Evolutionary conservation across 1,140 invertebrate genomes (phyloP).

Genomic region (Apis dorsata): DNA sequence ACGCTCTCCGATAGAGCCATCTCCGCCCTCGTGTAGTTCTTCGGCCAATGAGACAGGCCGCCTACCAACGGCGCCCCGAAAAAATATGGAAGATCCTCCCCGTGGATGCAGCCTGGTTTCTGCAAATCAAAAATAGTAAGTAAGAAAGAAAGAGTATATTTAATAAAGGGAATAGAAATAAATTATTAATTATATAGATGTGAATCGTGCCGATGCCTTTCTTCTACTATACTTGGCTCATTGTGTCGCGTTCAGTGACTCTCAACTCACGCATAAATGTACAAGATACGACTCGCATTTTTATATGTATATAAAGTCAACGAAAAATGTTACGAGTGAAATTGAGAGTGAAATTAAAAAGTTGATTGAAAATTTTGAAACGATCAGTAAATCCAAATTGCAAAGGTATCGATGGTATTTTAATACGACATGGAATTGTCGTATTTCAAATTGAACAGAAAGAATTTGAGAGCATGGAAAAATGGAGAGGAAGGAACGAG

Average conservation of each 20-base stretch:
- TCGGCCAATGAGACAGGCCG: constrained; percentile 89
- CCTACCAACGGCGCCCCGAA: constrained; percentile 91
- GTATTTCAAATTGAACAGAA: constrained; percentile 42
- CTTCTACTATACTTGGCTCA: too few relatives aligned
- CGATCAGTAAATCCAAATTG: not conserved
- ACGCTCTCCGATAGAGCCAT: constrained; percentile 93
- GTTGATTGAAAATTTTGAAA: too few relatives aligned
- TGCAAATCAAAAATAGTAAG: constrained; percentile 73
- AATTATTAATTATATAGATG: too few relatives aligned
- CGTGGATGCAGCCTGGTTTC: constrained; percentile 93
- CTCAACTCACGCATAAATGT: not conserved
- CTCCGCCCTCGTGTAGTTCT: constrained; percentile 95
- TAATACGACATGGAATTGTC: constrained; percentile 38
- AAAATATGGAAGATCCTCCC: constrained; percentile 95
- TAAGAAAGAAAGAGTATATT: too few relatives aligned
- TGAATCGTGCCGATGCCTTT: too few relatives aligned
- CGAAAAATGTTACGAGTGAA: too few relatives aligned
- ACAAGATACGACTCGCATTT: not conserved
- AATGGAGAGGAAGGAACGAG: constrained; percentile 21
- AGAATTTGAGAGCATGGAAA: constrained; percentile 27
- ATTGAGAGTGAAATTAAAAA: too few relatives aligned
- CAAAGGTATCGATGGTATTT: constrained; percentile 50
- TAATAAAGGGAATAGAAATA: too few relatives aligned
- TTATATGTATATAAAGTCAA: not conserved
- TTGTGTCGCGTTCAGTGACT: too few relatives aligned